Base-by-base conservation (phyloP, 2,888 invertebrate species). In the Phrixothrix hirtus region DNA sequence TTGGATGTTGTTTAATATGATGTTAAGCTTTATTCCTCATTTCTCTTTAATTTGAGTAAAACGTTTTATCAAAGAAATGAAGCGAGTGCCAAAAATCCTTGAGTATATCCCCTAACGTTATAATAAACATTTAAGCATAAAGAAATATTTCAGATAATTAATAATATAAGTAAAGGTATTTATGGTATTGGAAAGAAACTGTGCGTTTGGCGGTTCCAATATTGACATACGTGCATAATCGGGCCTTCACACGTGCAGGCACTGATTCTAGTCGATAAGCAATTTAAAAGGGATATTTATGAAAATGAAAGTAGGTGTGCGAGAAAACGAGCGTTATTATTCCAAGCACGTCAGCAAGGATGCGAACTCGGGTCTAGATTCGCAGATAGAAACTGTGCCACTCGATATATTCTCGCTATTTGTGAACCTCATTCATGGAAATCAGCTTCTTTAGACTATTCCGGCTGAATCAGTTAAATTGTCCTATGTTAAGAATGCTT, bases 261-360 rank as follows among this genome's bases (percentile, higher is more conserved):
- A 60, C 65, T 59, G 66, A 67, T 65, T 68, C 58, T 46, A 60
- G 59, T 59, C 68, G 68, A 68, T 70, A 69, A 69, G 68, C 68
- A 68, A 68, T 68, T 69, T 69, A 67, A 70, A 68, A 67, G 64
- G 69, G 67, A 68, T 66, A 67, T 70, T 70, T 70, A 70, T 70
- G 69, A 70, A 70, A 70, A 70, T 69, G 69, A 68, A 70, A 70
- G 67, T 69, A 65, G 64, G 66, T 69, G 67, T 66, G 61, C 60
- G 61, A 58, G 58, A 66, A 63, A 64, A 65, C 60, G 55, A 59
- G 57, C 62, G 57, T 62, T 59, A 63, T 66, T 66, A 69, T 69
- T 67, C 69, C 55, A 48, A 47, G 62, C 70, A 70, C 68, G 70
- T 70, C 66, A 67, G 67, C 67, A 65, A 51, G 61, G 62, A 64